Evolutionary conservation across 2,797 vertebrate species (phyloP).

Genomic region (Sebastolobus alascanus): DNA sequence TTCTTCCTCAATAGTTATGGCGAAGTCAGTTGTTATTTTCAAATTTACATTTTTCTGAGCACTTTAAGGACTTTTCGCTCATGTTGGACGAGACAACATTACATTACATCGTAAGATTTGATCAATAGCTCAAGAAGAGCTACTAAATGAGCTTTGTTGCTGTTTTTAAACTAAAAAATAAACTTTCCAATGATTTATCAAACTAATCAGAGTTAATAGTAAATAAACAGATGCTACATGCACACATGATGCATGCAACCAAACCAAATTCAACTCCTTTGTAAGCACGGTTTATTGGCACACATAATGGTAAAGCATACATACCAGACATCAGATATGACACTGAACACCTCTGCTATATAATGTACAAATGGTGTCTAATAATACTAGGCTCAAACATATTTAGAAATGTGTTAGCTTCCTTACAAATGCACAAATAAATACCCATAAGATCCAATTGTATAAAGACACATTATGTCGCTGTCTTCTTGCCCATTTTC

Average conservation of each 20-base stretch:
- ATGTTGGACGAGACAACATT: neutral
- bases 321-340: slow-evolving; percentile 98
- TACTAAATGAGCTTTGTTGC: no score
- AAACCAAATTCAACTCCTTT: slow-evolving; percentile 62
- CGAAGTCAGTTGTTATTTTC: neutral
- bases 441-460: slow-evolving; percentile 89
- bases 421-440: slow-evolving; percentile 98
- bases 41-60: neutral
- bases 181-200: neutral
- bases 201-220: neutral
- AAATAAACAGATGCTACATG: neutral
- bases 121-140: no score
- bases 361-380: slow-evolving; percentile 96
- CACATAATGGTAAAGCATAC: slow-evolving; percentile 99
- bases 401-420: slow-evolving; percentile 90
- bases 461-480: slow-evolving; percentile 79
- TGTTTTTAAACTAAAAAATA: neutral
- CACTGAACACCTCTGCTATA: slow-evolving; percentile 95
- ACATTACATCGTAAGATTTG: neutral
- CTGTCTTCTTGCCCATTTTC: slow-evolving; percentile 78
- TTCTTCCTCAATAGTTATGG: neutral
- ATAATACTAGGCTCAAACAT: slow-evolving; percentile 95
- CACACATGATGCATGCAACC: slow-evolving; percentile 10
- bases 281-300: slow-evolving; percentile 99
- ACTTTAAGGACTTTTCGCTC: neutral